A percentile compares a stretch with the other conserved stretches of the same genome.
These are phyloP conservation scores for Drosophila greeni DNA, from an alignment of 2,888 invertebrate species.

Conservation along the genomic window DNA sequence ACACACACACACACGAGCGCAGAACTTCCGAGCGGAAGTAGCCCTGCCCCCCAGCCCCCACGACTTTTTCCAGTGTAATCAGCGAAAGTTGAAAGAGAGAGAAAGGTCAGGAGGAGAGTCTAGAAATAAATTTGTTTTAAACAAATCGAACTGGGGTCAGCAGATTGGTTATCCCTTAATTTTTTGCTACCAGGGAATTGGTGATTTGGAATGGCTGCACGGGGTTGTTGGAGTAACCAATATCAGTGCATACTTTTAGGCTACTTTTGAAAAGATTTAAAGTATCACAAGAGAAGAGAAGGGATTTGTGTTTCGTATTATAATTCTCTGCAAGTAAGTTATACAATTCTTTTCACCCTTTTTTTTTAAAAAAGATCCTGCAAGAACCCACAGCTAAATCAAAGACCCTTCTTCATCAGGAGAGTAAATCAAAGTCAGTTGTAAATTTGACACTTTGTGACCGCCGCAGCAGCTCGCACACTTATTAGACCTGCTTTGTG, in stretches of 20 bases:
- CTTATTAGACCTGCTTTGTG: constrained; percentile 39
- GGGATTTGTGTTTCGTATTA: too few species aligned
- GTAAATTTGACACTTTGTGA: constrained; percentile 52
- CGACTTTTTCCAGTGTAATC: constrained; percentile 28
- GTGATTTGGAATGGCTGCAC: neutral
- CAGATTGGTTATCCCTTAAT: constrained; percentile 1
- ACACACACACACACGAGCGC: constrained; percentile 37
- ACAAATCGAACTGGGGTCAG: constrained; percentile 25
- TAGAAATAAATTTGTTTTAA: constrained; percentile 23
- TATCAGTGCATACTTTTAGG: neutral
- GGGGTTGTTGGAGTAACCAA: neutral
- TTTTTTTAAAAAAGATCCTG: neutral
- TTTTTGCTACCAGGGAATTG: neutral
- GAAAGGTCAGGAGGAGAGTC: neutral
- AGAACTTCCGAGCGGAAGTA: constrained; percentile 35
- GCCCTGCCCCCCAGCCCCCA: neutral
- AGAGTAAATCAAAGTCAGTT: constrained; percentile 49
- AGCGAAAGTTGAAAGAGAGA: constrained; percentile 19
- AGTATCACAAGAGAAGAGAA: neutral
- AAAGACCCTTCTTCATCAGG: constrained; percentile 26
- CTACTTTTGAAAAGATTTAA: neutral
- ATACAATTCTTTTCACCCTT: neutral
- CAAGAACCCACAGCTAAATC: constrained; percentile 8
- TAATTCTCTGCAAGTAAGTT: too few species aligned
- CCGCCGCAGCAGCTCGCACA: constrained; percentile 29